These are phyloP conservation scores for Sicus ferrugineus DNA, from an alignment of 2,888 invertebrate species.

Conservation along the genomic window DNA sequence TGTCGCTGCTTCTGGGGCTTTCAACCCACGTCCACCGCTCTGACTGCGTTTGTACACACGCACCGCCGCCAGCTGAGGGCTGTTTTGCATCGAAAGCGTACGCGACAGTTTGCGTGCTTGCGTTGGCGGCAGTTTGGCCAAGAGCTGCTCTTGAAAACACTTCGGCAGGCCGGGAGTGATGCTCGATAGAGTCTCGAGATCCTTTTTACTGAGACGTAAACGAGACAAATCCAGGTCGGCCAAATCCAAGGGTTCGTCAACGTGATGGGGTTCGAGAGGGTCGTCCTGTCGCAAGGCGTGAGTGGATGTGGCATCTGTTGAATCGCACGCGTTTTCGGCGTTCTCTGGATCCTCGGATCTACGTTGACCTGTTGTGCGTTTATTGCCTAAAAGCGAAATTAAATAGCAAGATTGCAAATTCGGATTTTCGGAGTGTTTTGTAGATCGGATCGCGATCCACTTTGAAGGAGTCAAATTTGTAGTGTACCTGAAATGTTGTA, in stretches of 20 bases:
- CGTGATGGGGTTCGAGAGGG: slow-evolving; percentile 3
- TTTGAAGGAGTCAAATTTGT: too few relatives aligned
- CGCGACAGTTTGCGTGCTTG: slow-evolving; percentile 74
- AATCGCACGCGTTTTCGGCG: background rate
- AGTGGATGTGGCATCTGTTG: background rate
- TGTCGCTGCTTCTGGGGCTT: slow-evolving; percentile 38
- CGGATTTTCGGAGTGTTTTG: too few relatives aligned
- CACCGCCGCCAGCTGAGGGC: slow-evolving; percentile 41
- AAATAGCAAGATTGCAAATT: too few relatives aligned
- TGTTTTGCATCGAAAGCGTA: slow-evolving; percentile 67
- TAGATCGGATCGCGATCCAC: too few relatives aligned
- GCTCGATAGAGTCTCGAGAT: slow-evolving; percentile 74
- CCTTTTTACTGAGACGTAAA: slow-evolving; percentile 74
- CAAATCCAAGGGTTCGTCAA: slow-evolving; percentile 65
- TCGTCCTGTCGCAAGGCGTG: too few relatives aligned
- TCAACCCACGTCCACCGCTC: slow-evolving; percentile 63
- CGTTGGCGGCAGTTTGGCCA: slow-evolving; percentile 75
- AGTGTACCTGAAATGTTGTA: too few relatives aligned
- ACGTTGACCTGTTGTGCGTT: slow-evolving; percentile 38
- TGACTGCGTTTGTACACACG: slow-evolving; percentile 63
- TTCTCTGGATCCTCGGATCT: slow-evolving; percentile 35
- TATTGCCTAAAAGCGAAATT: slow-evolving; percentile 44
- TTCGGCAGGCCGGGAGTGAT: slow-evolving; percentile 77
- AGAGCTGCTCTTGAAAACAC: slow-evolving; percentile 75
- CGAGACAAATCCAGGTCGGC: slow-evolving; percentile 74